A percentile compares a stretch with the other conserved stretches of the same genome.
These are phyloP conservation scores for Neolamprologus toae DNA, from an alignment of 2,113 vertebrate species.

Conservation along the genomic window DNA sequence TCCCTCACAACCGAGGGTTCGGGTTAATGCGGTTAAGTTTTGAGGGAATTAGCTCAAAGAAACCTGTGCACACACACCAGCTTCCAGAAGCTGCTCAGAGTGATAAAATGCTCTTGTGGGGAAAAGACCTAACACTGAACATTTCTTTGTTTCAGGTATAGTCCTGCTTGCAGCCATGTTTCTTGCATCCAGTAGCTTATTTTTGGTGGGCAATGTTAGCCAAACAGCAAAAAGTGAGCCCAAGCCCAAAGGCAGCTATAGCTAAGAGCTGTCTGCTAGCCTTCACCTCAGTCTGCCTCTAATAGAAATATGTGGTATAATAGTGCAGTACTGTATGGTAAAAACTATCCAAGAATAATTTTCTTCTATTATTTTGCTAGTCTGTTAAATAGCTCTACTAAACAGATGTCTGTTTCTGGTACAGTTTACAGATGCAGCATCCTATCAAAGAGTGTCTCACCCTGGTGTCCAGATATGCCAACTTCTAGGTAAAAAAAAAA, in stretches of 20 bases:
- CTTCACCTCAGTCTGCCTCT: not conserved
- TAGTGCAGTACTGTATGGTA: not conserved
- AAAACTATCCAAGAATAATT: not conserved
- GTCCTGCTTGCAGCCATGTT: not conserved
- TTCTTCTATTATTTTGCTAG: not conserved
- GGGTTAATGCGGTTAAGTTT: not conserved
- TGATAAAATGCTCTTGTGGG: not conserved
- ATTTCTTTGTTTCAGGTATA: not conserved
- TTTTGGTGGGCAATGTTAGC: accelerated
- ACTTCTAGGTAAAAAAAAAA: not conserved
- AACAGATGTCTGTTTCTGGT: not conserved
- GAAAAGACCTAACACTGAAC: not conserved
- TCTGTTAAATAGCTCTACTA: not conserved
- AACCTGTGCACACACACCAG: not conserved
- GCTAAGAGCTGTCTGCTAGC: not conserved
- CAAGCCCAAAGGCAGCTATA: not conserved
- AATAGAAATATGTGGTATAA: not conserved
- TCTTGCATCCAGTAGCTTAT: not conserved
- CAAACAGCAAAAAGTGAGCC: not conserved
- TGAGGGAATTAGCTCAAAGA: not conserved
- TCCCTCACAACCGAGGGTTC: not conserved
- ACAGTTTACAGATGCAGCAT: not conserved
- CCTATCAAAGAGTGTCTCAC: not conserved
- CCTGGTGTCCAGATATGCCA: not conserved
- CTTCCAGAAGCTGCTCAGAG: not conserved